phyloP scores from a whole-genome alignment of 2,797 vertebrate species.

The Columba guinea region DNA sequence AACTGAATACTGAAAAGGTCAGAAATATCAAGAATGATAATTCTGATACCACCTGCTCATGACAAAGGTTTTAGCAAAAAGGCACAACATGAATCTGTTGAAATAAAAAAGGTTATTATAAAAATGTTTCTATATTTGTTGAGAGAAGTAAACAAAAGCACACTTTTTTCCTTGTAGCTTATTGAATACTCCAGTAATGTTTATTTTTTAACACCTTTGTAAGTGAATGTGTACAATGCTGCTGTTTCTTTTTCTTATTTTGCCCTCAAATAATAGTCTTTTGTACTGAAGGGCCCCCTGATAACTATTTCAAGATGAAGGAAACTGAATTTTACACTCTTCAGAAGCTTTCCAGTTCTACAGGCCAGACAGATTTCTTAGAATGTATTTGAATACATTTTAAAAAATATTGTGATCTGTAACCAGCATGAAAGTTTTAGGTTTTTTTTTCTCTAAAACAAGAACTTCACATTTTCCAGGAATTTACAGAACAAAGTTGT shows the following conservation, averaged over 20 bases:
- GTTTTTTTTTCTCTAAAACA: background rate
- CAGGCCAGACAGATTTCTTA: background rate
- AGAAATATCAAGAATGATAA: conserved; percentile 27
- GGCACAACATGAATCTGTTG: background rate
- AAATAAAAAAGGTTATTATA: background rate
- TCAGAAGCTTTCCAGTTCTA: background rate
- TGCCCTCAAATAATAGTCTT: background rate
- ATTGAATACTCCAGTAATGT: background rate
- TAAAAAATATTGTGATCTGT: fast-evolving
- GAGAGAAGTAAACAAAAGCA: background rate
- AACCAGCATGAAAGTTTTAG: background rate
- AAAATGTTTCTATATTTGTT: background rate
- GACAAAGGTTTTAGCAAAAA: background rate
- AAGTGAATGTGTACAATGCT: background rate
- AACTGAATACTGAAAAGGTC: conserved; percentile 36
- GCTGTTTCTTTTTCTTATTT: background rate
- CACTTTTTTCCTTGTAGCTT: background rate
- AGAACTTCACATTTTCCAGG: background rate
- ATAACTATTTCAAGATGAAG: background rate
- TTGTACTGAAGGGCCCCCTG: background rate
- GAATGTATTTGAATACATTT: background rate
- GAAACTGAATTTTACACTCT: background rate
- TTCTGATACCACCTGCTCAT: background rate
- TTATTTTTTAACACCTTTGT: background rate
- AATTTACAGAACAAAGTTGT: background rate